A percentile compares a stretch with the other conserved stretches of the same genome.
Conservation (phyloP, 1,140 invertebrate genomes). For the silkworm (Bombyx mori) region DNA sequence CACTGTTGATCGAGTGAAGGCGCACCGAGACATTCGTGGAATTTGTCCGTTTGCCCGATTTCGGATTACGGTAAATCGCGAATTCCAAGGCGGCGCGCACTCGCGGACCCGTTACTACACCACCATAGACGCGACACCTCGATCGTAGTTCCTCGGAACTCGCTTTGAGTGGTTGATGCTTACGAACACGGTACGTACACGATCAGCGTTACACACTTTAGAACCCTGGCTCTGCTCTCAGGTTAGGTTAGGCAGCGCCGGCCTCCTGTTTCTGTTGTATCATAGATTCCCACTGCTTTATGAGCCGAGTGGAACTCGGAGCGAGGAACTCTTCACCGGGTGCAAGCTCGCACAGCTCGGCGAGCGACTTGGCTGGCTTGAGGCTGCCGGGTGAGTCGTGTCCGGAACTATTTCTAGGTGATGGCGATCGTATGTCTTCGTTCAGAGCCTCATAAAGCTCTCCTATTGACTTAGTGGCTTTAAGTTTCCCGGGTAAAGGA, state of each 20-base stretch:
- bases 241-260: conserved; percentile 52
- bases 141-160: too few relatives aligned
- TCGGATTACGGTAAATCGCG: conserved; percentile 1
- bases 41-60: not conserved
- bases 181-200: not conserved
- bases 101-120: not conserved
- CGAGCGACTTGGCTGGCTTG: conserved; percentile 73
- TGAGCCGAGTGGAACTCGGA: conserved; percentile 73
- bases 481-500: conserved; percentile 70
- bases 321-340: conserved; percentile 71
- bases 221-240: conserved; percentile 15
- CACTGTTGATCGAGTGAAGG: conserved; percentile 29
- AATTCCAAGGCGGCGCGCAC: conserved; percentile 1
- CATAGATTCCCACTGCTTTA: conserved; percentile 74
- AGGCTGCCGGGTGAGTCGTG: conserved; percentile 64
- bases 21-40: conserved; percentile 1
- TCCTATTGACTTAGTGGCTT: conserved; percentile 72
- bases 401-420: conserved; percentile 56
- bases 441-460: conserved; percentile 68
- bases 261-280: conserved; percentile 73
- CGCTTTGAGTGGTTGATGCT: conserved; percentile 1
- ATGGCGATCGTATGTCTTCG: conserved; percentile 60
- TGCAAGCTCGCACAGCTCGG: conserved; percentile 71
- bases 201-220: conserved; percentile 18
- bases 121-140: not conserved